Conservation (phyloP, 1,140 invertebrate species). For the Euglossa dilemma region DNA sequence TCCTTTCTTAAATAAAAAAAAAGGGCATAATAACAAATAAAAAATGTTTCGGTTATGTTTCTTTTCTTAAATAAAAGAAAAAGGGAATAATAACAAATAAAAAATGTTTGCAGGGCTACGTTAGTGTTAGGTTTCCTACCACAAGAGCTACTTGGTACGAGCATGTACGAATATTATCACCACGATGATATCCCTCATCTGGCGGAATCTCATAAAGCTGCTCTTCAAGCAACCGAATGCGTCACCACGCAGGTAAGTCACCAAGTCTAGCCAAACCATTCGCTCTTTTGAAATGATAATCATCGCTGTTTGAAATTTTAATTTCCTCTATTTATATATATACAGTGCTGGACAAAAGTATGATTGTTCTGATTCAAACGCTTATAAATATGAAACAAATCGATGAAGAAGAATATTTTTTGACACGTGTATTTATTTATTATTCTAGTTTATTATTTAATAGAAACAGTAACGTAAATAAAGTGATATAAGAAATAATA, state of each 20-base stretch:
- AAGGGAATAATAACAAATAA: not conserved
- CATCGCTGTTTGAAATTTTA: not conserved
- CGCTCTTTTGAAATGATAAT: conserved; percentile 5
- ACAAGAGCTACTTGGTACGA: conserved; percentile 95
- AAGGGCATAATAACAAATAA: too few relatives aligned
- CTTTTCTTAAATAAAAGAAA: not conserved
- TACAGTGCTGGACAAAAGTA: too few relatives aligned
- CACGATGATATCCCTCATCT: conserved; percentile 91
- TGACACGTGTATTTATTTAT: too few relatives aligned
- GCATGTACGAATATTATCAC: conserved; percentile 96
- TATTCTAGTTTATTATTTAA: too few relatives aligned
- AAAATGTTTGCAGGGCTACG: conserved; percentile 87
- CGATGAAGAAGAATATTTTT: too few relatives aligned
- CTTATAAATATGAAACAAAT: too few relatives aligned
- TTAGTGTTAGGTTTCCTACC: conserved; percentile 94
- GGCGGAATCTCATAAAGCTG: conserved; percentile 92
- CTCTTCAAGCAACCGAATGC: conserved; percentile 86
- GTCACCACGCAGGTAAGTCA: conserved; percentile 85
- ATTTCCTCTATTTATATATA: too few relatives aligned
- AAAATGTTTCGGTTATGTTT: too few relatives aligned
- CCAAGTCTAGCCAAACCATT: not conserved
- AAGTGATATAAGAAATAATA: too few relatives aligned
- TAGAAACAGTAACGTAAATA: too few relatives aligned
- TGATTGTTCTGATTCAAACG: too few relatives aligned
- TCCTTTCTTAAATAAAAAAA: too few relatives aligned